Percentiles rank a stretch among this genome's conserved stretches.
phyloP scores from a whole-genome alignment of 2,888 invertebrate species.

The Drosophila paramelanica region DNA sequence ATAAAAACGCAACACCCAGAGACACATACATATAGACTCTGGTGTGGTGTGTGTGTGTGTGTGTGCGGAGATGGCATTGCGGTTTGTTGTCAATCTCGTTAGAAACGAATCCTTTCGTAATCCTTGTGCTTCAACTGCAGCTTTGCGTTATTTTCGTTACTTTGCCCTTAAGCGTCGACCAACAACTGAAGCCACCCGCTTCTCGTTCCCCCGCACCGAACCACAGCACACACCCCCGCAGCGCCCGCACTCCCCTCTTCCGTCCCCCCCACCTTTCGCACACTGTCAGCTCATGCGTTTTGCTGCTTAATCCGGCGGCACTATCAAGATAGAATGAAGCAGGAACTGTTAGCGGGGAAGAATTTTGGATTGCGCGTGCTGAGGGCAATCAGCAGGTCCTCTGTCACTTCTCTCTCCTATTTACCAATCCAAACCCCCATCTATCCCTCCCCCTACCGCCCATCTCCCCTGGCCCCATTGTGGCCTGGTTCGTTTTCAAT shows the following conservation, averaged over 20 bases:
- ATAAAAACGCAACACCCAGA: slow-evolving; percentile 65
- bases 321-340: slow-evolving; percentile 73
- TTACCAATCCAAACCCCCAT: no score
- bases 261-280: background rate
- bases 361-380: slow-evolving; percentile 33
- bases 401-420: background rate
- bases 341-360: slow-evolving; percentile 12
- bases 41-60: slow-evolving; percentile 22
- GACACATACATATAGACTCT: slow-evolving; percentile 19
- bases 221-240: background rate
- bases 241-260: no score
- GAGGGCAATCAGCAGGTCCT: slow-evolving; percentile 33
- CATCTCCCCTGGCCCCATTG: background rate
- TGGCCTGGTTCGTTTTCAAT: slow-evolving; percentile 66
- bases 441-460: background rate
- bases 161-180: slow-evolving; percentile 53
- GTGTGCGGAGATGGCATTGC: slow-evolving; percentile 57
- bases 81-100: slow-evolving; percentile 79
- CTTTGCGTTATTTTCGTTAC: slow-evolving; percentile 69
- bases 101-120: slow-evolving; percentile 80
- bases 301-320: slow-evolving; percentile 74
- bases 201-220: background rate
- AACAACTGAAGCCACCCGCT: slow-evolving; percentile 38
- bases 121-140: slow-evolving; percentile 78
- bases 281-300: slow-evolving; percentile 65